Conservation (phyloP, 2,888 invertebrate genomes). For the Slavum lentiscoides region DNA sequence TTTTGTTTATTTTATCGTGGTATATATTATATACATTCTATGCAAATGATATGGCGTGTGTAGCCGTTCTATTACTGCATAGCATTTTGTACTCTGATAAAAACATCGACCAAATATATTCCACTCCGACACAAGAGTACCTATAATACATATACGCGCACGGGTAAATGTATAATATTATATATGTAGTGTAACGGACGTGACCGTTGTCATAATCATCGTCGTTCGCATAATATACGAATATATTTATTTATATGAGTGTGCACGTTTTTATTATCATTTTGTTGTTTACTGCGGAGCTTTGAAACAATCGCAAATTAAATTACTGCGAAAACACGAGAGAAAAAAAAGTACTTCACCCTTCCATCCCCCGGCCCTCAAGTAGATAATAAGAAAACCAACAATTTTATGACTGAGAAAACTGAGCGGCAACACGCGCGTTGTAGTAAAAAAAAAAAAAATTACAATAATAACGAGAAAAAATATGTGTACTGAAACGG, state of each 20-base stretch:
- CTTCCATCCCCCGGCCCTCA: no score
- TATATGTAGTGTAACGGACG: conserved; percentile 18
- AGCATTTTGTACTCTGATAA: no score
- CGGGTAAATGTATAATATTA: neutral
- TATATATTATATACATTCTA: no score
- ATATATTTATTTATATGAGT: no score
- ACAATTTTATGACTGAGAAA: conserved; percentile 28
- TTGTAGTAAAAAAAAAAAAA: neutral
- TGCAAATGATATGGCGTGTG: no score
- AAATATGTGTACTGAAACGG: neutral
- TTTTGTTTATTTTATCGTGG: no score
- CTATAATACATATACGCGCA: no score
- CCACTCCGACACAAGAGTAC: no score
- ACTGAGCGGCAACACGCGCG: neutral
- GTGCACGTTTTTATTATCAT: conserved; percentile 7
- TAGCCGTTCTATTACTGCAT: no score
- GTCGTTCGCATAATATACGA: neutral
- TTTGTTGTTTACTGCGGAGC: neutral
- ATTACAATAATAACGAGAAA: conserved; percentile 17
- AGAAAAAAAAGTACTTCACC: neutral
- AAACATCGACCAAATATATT: no score
- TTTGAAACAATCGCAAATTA: conserved; percentile 33
- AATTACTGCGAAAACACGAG: conserved; percentile 20
- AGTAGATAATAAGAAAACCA: conserved; percentile 32
- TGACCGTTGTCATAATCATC: conserved; percentile 47